Base-by-base conservation (phyloP, 2,888 invertebrate genomes). In the Heliconius hortense region DNA sequence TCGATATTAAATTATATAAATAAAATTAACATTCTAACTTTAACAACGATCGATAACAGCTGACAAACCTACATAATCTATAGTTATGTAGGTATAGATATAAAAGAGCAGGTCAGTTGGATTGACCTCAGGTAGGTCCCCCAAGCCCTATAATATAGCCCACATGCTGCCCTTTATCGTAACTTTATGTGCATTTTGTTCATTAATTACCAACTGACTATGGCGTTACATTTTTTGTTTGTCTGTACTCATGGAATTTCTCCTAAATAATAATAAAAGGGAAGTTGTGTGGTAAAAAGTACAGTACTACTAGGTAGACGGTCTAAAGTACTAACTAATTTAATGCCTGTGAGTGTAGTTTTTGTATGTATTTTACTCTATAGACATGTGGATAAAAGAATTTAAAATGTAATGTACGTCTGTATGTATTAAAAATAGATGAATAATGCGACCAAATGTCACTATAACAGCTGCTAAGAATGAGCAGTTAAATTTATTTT, bases 81-180 rank as follows among this genome's bases (percentile, higher is more conserved):
- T n/a, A 56, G 7, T 10, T 56, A 56, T 7, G 10, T 56, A 56
- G 2, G 2, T 8, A 56, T 24, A 69, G 59, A 39, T 73, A 84
- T 86, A 84, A 90, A 89, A 90, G 91, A 66, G 91, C 92, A 89
- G 85, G 92, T 90, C 89, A 90, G 88, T 86, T 89, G 66, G 88
- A 82, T 80, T 89, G 90, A 89, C 89, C 87, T 81, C 81, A 87
- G 77, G 78, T 76, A 78, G 73, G 43, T 67, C 73, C 77, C 18
- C 75, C 71, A 74, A 70, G 78, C 77, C 78, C 80, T 82, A 78
- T 81, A 80, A 78, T 82, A 78, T 82, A 80, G 77, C 80, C 81
- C 80, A 74, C 73, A 73, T 73, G 78, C 72, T 75, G 77, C 77
- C 79, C 71, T 79, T 79, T 77, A 77, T 77, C 79, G 77, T 66